Evolutionary conservation across 2,797 vertebrate species (phyloP).

Genomic region (Rhinella marina): DNA sequence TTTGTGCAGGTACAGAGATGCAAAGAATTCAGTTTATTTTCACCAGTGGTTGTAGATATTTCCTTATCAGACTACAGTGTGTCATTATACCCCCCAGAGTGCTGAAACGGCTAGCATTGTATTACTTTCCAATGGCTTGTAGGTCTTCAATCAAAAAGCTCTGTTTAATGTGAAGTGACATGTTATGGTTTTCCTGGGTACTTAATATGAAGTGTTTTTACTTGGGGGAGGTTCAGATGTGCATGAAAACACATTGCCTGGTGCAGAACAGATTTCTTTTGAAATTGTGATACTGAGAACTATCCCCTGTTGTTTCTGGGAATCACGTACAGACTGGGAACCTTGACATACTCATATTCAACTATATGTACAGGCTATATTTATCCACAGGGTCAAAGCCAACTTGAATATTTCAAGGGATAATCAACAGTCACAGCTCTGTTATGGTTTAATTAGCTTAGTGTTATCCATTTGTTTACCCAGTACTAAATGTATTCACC

Average conservation of each 20-base stretch:
- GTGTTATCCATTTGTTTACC: neutral
- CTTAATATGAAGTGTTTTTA: conserved; percentile 57
- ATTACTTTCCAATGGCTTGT: conserved; percentile 51
- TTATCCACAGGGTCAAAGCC: conserved; percentile 9
- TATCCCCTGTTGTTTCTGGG: conserved; percentile 28
- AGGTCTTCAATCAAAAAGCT: conserved; percentile 58
- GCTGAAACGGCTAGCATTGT: conserved; percentile 36
- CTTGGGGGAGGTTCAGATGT: conserved; percentile 43
- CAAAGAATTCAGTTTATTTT: conserved; percentile 27
- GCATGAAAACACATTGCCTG: conserved; percentile 22
- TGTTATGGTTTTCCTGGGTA: conserved; percentile 55
- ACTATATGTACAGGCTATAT: conserved; percentile 11
- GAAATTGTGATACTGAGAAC: conserved; percentile 32
- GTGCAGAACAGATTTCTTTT: conserved; percentile 42
- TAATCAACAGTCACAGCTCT: neutral
- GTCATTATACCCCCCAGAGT: conserved; percentile 51
- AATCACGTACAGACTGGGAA: conserved; percentile 3
- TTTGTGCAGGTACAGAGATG: conserved; percentile 39
- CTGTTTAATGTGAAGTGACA: conserved; percentile 59
- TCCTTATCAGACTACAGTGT: conserved; percentile 45
- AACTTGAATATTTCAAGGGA: neutral
- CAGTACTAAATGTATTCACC: neutral
- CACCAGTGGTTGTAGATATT: conserved; percentile 24
- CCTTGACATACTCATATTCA: neutral
- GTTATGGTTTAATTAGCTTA: neutral